Base-by-base conservation (phyloP, 2,113 vertebrate species). In the Nannospalax galili region DNA sequence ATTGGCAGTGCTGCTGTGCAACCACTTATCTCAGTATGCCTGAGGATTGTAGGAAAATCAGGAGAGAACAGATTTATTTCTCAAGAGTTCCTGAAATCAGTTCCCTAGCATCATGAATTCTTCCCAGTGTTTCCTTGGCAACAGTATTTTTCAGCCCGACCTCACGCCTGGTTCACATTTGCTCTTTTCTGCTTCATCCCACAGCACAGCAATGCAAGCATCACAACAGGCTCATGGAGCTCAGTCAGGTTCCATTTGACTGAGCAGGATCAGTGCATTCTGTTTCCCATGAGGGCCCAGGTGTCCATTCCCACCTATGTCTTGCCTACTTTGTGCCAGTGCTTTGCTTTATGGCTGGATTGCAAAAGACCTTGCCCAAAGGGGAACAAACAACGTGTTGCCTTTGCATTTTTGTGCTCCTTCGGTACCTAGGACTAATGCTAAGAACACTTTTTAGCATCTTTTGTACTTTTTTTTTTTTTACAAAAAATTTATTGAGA, bases 91-190 rank as follows among this genome's bases (percentile, higher is more conserved):
- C 60, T 77, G 58, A 62, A 93, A 37, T 64, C 81, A 64, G 4
- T 40, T 17, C 56, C 4, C 7, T 30, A 0, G 40, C 26, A 30
- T 84, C 80, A 80, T 3, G 5, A 91, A 81, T 87, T 22, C 65
- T 74, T 87, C 45, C 45, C 67, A 24, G 11, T n/a, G 74, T 95
- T 96, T 86, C 77, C 95, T 94, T 95, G 86, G 52, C 92, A 95
- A 90, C 24, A 26, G 60, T 56, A n/a, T 91, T 93, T 52, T 92
- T 88, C 92, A 91, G 89, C 74, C 79, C 62, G 72, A 0, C 75
- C 28, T 95, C 72, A 74, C 72, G 65, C 75, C 74, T 22, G 1
- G 78, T 62, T 94, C 67, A 73, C 95, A 84, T 91, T 93, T 88
- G 79, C 89, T 88, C 92, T 95, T 96, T 87, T 48, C 32, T 78